A percentile compares a stretch with the other conserved stretches of the same genome.
Evolutionary conservation across 2,113 vertebrate species (phyloP).

Genomic region (Sander lucioperca): DNA sequence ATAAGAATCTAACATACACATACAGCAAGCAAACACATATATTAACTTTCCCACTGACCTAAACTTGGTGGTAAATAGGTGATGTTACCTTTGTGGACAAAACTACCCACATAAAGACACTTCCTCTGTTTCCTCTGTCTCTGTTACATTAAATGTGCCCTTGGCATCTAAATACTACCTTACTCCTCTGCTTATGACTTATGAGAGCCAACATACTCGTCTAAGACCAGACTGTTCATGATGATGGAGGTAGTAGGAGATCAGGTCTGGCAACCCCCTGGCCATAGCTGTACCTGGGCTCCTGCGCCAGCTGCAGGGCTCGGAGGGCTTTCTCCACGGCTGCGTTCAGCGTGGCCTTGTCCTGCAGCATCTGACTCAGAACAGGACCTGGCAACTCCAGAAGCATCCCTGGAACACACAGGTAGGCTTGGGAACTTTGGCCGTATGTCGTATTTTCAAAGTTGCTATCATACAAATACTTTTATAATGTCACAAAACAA

Average conservation of each 20-base stretch:
- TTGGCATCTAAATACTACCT: neutral
- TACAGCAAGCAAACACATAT: neutral
- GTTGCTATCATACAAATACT: neutral
- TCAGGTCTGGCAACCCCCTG: neutral
- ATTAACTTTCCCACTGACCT: neutral
- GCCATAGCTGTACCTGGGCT: conserved; percentile 60
- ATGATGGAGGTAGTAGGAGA: neutral
- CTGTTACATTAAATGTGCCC: neutral
- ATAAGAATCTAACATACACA: conserved; percentile 6
- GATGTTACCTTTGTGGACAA: neutral
- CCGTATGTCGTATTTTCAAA: neutral
- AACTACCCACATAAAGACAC: neutral
- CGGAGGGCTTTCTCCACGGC: conserved; percentile 82
- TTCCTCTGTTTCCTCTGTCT: neutral
- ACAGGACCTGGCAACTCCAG: conserved; percentile 82
- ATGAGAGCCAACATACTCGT: neutral
- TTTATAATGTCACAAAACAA: neutral
- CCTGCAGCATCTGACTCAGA: conserved; percentile 81
- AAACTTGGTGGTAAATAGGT: neutral
- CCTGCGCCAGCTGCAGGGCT: conserved; percentile 70
- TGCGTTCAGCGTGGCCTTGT: conserved; percentile 76
- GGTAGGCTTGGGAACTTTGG: neutral
- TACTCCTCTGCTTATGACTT: neutral
- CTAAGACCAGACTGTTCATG: neutral
- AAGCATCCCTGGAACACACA: conserved; percentile 82